phyloP scores from a whole-genome alignment of 2,797 vertebrate genomes.

The Calcarius lapponicus region DNA sequence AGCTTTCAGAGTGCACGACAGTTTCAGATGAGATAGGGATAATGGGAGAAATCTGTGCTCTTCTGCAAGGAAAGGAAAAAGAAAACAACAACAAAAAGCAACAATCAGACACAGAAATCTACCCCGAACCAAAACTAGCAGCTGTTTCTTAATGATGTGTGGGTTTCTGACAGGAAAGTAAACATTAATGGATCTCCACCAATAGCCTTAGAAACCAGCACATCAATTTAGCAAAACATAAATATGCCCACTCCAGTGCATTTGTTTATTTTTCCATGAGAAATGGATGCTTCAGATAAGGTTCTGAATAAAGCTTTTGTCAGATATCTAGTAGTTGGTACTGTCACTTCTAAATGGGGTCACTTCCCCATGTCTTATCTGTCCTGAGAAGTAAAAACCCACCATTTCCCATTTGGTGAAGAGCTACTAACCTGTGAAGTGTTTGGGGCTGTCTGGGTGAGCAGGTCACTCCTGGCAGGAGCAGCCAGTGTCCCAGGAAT shows the following conservation, averaged over 20 bases:
- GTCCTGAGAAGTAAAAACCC: background rate
- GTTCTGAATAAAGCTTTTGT: constrained; percentile 26
- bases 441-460: background rate
- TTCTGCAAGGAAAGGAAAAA: background rate
- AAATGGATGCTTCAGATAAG: constrained; percentile 38
- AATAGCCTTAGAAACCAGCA: constrained; percentile 47
- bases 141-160: constrained; percentile 64
- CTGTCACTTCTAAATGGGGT: constrained; percentile 12
- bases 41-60: constrained; percentile 7
- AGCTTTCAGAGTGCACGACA: constrained; percentile 6
- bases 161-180: constrained; percentile 63
- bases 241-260: constrained; percentile 14
- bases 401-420: background rate
- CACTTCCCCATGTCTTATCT: background rate
- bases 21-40: constrained; percentile 30
- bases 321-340: background rate
- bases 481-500: background rate
- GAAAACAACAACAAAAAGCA: background rate
- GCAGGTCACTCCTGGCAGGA: background rate
- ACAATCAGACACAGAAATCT: background rate
- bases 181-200: constrained; percentile 65
- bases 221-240: constrained; percentile 58
- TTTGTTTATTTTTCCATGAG: constrained; percentile 43
- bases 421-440: background rate
- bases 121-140: constrained; percentile 43